These are phyloP conservation scores for Phyllotreta cruciferae DNA, from an alignment of 2,888 invertebrate species.

Conservation along the genomic window DNA sequence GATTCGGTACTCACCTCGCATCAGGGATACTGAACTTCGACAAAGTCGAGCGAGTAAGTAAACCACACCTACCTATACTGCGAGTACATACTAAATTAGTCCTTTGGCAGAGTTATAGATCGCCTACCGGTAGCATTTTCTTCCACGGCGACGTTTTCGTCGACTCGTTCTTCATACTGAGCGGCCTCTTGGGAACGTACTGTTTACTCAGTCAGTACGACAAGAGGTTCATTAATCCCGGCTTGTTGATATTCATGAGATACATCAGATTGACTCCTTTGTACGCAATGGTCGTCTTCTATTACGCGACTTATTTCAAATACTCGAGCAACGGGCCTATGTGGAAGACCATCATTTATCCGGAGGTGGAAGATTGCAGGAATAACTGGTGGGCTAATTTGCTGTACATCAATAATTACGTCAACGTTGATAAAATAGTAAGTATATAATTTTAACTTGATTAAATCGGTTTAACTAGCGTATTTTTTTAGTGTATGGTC, in stretches of 20 bases:
- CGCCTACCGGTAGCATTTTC: slow-evolving; percentile 56
- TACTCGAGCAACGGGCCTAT: slow-evolving; percentile 67
- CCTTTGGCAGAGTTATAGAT: slow-evolving; percentile 51
- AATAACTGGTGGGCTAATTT: slow-evolving; percentile 70
- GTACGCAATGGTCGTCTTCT: slow-evolving; percentile 66
- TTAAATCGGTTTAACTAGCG: neutral
- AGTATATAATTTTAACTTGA: slow-evolving; percentile 46
- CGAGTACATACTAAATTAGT: too few relatives aligned
- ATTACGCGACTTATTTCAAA: slow-evolving; percentile 63
- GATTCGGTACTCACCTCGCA: slow-evolving; percentile 61
- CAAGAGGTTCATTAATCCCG: slow-evolving; percentile 57
- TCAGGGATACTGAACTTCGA: slow-evolving; percentile 64
- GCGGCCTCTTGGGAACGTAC: slow-evolving; percentile 64
- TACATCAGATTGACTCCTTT: slow-evolving; percentile 63
- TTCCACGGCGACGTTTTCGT: slow-evolving; percentile 68
- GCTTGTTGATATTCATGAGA: slow-evolving; percentile 63
- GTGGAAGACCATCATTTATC: slow-evolving; percentile 64
- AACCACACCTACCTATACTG: neutral
- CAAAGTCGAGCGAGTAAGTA: slow-evolving; percentile 61
- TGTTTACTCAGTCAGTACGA: slow-evolving; percentile 57
- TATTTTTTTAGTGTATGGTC: slow-evolving; percentile 67
- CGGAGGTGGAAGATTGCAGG: slow-evolving; percentile 63
- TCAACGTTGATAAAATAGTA: slow-evolving; percentile 66
- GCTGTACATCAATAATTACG: slow-evolving; percentile 68
- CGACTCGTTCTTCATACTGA: slow-evolving; percentile 68